A percentile compares a stretch with the other conserved stretches of the same genome.
These are phyloP conservation scores for Automeris io DNA, from an alignment of 2,888 invertebrate genomes.

Conservation along the genomic window DNA sequence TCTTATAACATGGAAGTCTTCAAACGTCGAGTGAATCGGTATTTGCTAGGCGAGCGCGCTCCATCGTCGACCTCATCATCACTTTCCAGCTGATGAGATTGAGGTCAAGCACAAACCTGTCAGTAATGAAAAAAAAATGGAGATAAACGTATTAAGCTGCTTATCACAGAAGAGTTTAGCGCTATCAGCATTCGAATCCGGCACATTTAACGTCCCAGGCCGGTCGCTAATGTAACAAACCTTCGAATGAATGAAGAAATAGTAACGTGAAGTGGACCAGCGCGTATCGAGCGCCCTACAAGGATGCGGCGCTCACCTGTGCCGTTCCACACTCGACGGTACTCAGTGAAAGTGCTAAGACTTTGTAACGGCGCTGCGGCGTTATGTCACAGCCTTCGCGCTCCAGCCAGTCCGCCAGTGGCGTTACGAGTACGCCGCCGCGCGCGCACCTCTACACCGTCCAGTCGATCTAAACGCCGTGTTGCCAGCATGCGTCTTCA, in stretches of 20 bases:
- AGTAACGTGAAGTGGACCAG: not conserved
- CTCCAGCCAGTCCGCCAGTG: conserved; percentile 42
- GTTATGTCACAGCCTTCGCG: conserved; percentile 61
- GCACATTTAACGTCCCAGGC: too few species aligned
- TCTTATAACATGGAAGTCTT: too few species aligned
- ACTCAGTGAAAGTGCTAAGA: conserved; percentile 63
- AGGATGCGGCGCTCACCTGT: conserved; percentile 37
- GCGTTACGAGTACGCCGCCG: conserved; percentile 56
- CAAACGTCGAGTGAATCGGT: too few species aligned
- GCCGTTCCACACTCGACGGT: conserved; percentile 24
- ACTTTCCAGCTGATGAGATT: too few species aligned
- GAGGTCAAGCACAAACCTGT: too few species aligned
- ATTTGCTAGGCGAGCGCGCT: too few species aligned
- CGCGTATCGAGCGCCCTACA: conserved; percentile 30
- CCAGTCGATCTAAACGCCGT: conserved; percentile 17
- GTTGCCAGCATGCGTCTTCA: conserved; percentile 15
- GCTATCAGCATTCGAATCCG: too few species aligned
- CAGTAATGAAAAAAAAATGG: too few species aligned
- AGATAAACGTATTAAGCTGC: too few species aligned
- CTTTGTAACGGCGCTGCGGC: conserved; percentile 56
- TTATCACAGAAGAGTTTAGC: too few species aligned
- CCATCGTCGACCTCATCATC: too few species aligned
- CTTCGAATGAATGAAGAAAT: not conserved
- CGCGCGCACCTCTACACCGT: conserved; percentile 44
- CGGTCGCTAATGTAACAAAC: too few species aligned